Evolutionary conservation across 2,888 invertebrate species (phyloP).

Genomic region (Drosophila histrio): DNA sequence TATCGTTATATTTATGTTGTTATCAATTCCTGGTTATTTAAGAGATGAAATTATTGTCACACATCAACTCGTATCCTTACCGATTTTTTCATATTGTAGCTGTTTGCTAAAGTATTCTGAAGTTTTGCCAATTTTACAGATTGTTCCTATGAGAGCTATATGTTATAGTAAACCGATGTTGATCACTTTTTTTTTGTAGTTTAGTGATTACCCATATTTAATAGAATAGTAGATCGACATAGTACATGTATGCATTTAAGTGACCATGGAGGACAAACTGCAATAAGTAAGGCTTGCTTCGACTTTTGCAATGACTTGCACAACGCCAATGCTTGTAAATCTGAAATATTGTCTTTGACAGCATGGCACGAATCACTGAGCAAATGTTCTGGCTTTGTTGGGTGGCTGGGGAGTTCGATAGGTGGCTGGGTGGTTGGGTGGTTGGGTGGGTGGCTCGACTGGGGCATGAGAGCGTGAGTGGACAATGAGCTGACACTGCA

Average conservation of each 20-base stretch:
- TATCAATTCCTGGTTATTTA: too few species aligned
- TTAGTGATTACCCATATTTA: too few species aligned
- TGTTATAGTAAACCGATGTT: too few species aligned
- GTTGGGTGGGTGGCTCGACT: neutral
- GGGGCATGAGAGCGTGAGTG: constrained; percentile 31
- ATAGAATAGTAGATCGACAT: too few species aligned
- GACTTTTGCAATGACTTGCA: constrained; percentile 43
- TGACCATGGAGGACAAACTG: constrained; percentile 5
- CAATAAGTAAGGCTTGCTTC: constrained; percentile 5
- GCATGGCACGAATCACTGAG: constrained; percentile 47
- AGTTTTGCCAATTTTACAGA: too few species aligned
- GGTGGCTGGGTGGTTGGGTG: neutral
- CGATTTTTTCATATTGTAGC: too few species aligned
- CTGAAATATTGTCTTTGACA: constrained; percentile 72
- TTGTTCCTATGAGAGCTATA: too few species aligned
- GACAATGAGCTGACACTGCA: constrained; percentile 70
- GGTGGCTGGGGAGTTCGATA: neutral
- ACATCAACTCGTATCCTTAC: too few species aligned
- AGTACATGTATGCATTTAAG: neutral
- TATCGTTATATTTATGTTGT: too few species aligned
- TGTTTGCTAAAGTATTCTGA: too few species aligned
- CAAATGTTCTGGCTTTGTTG: constrained; percentile 29
- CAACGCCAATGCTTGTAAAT: constrained; percentile 64
- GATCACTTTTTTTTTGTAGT: too few species aligned
- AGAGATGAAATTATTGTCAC: too few species aligned